Evolutionary conservation across 2,888 invertebrate species (phyloP).

Genomic region (Apodemia zela): DNA sequence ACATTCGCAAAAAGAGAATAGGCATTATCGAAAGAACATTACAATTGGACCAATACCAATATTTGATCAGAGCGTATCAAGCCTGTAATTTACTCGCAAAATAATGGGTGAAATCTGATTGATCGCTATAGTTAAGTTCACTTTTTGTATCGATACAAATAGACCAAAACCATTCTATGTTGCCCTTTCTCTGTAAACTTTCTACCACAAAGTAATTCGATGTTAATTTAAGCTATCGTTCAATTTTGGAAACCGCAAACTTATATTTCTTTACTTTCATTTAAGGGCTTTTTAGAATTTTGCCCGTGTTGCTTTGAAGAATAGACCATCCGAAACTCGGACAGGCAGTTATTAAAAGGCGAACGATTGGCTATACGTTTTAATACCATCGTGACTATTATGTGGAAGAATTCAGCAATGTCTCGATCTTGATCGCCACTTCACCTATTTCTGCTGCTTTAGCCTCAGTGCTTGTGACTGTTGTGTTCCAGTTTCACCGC

Average conservation of each 20-base stretch:
- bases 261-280: too few species aligned
- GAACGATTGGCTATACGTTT: too few species aligned
- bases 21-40: slow-evolving; percentile 7
- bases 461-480: too few species aligned
- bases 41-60: slow-evolving; percentile 12
- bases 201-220: slow-evolving; percentile 42
- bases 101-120: slow-evolving; percentile 59
- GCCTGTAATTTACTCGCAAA: slow-evolving; percentile 49
- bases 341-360: too few species aligned
- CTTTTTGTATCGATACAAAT: slow-evolving; percentile 54
- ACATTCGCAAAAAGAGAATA: slow-evolving; percentile 4
- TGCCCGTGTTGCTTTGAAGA: too few species aligned
- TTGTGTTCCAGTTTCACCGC: too few species aligned
- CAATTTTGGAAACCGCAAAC: not conserved
- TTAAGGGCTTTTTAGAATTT: too few species aligned
- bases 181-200: slow-evolving; percentile 59
- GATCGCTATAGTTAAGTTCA: slow-evolving; percentile 45
- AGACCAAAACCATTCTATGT: slow-evolving; percentile 37
- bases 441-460: too few species aligned
- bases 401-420: too few species aligned
- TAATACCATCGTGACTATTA: too few species aligned
- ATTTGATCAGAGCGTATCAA: slow-evolving; percentile 30
- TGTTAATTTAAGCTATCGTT: not conserved
- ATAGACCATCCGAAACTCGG: too few species aligned
- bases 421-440: too few species aligned